These are phyloP conservation scores for Mesitornis unicolor DNA, from an alignment of 2,113 vertebrate species.

Conservation along the genomic window DNA sequence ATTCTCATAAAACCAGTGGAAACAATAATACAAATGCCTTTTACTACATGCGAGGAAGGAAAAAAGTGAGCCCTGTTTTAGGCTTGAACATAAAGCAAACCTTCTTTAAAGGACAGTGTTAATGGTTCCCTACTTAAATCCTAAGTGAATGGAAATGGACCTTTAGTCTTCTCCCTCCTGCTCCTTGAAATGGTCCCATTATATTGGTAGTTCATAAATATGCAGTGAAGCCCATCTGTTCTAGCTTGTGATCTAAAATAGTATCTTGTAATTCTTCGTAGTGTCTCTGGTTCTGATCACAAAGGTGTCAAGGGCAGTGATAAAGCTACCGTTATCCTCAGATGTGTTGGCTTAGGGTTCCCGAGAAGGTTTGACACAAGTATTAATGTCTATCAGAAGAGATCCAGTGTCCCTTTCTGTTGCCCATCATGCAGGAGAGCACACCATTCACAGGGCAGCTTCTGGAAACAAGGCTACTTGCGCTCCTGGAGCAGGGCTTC, in stretches of 20 bases:
- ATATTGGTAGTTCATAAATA: conserved; percentile 44
- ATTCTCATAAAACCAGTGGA: neutral
- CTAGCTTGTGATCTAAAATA: neutral
- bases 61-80: neutral
- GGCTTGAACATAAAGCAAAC: neutral
- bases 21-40: neutral
- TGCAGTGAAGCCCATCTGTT: conserved; percentile 46
- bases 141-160: conserved; percentile 12
- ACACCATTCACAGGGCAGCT: no score
- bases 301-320: neutral
- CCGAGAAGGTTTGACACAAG: neutral
- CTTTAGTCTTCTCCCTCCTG: conserved; percentile 7
- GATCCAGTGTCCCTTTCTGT: neutral
- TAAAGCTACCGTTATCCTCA: neutral
- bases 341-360: neutral
- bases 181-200: conserved; percentile 39
- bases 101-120: neutral
- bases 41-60: neutral
- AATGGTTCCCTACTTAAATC: neutral
- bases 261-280: neutral
- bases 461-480: neutral
- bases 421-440: fast-evolving
- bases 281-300: neutral
- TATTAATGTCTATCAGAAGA: neutral
- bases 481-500: neutral